These are phyloP conservation scores for Neoaliturus tenellus DNA, from an alignment of 2,888 invertebrate genomes.

Conservation along the genomic window DNA sequence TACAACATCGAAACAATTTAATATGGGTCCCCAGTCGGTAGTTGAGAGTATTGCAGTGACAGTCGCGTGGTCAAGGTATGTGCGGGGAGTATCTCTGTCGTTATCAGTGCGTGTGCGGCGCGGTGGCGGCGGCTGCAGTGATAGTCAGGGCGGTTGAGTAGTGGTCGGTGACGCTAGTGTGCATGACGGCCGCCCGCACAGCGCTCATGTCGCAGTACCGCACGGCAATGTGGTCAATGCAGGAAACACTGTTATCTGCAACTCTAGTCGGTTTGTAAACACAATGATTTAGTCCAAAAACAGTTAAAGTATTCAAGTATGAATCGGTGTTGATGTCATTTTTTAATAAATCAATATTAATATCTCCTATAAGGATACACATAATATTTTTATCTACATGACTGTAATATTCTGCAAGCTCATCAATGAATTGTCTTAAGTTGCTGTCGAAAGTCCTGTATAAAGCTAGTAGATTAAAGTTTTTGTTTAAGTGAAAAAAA, in stretches of 20 bases:
- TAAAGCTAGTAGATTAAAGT: background rate
- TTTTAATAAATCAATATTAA: slow-evolving; percentile 11
- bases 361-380: too few species aligned
- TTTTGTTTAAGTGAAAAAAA: background rate
- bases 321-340: background rate
- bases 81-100: background rate
- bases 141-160: background rate
- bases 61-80: background rate
- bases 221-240: background rate
- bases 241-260: background rate
- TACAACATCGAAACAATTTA: background rate
- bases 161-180: background rate
- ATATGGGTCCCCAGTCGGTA: background rate
- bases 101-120: background rate
- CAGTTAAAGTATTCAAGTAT: background rate
- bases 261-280: background rate
- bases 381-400: background rate
- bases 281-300: background rate
- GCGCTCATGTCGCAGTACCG: background rate
- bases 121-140: background rate
- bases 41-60: background rate
- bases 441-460: slow-evolving; percentile 33
- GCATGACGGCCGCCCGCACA: background rate
- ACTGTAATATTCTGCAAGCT: background rate
- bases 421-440: background rate